Evolutionary conservation across 1,140 invertebrate genomes (phyloP), one percentile per base, ranked within the genome.

Genomic region (Pseudomyrmex pallidus): DNA sequence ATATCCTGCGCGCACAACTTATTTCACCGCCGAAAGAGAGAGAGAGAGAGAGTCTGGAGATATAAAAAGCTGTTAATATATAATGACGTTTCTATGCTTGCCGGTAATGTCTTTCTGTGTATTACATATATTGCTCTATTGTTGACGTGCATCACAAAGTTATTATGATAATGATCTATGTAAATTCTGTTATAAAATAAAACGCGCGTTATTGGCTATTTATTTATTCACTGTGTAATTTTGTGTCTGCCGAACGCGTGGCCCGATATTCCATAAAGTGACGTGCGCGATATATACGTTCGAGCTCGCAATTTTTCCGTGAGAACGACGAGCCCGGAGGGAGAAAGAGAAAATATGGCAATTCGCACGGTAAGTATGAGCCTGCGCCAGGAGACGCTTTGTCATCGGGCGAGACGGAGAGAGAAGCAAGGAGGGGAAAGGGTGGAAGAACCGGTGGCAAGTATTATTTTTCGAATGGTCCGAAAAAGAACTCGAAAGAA

Each of bases 401-500:
- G 83, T 88, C 87, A 85, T 62, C 56, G 63, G 44, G 46, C 35
- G 15, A 22, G 63, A 48, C 46, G 63, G 63, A 35, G 2, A 9
- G 57, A 15, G 25, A 46, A 62, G 12, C n/a, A 35, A 35, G 77
- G 54, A 20, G 17, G 50, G 35, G 52, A 12, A 22, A 64, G 17
- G 12, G 13, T 17, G 61, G 44, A 74, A 74, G 62, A 73, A 87
- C 72, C 68, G 85, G 25, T 83, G 63, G 46, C 20, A 59, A 35
- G 77, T 83, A 83, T 88, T 88, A 88, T 85, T 88, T 88, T 85
- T 66, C 64, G 62, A 88, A 87, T 52, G 50, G 73, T 64, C 63
- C 57, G 50, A 80, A 78, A 87, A 86, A 83, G 70, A 25, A 85
- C 56, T 50, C 57, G 59, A 61, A 59, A 74, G 82, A 86, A 66